Percentiles rank a stretch among this genome's conserved stretches.
These are phyloP conservation scores for Ecliptopera silaceata DNA, from an alignment of 2,888 invertebrate genomes.

Conservation along the genomic window DNA sequence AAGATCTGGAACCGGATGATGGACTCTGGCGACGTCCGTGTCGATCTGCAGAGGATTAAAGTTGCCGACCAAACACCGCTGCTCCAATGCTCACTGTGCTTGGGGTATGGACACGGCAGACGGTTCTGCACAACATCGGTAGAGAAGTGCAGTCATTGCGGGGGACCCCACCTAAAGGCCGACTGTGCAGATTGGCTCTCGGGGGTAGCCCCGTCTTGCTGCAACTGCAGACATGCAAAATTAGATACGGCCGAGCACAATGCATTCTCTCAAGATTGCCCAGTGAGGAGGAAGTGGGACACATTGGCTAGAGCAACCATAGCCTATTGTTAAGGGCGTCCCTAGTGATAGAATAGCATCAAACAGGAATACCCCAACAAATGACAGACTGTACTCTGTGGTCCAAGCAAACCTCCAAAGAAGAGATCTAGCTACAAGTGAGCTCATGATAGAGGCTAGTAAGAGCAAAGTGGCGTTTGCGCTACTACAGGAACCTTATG, in stretches of 20 bases:
- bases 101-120: conserved; percentile 30
- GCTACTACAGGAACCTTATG: conserved; percentile 10
- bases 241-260: not conserved
- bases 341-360: no score
- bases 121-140: conserved; percentile 20
- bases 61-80: not conserved
- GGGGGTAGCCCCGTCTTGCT: not conserved
- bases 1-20: not conserved
- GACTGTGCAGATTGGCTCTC: not conserved
- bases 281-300: not conserved
- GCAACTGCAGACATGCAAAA: not conserved
- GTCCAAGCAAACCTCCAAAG: conserved; percentile 6
- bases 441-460: not conserved
- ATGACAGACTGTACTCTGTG: not conserved
- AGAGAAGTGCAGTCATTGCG: conserved; percentile 34
- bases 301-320: no score
- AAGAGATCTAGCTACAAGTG: not conserved
- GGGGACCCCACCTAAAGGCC: conserved; percentile 20
- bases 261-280: not conserved
- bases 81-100: conserved; percentile 18
- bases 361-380: no score
- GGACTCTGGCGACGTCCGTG: not conserved
- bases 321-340: no score
- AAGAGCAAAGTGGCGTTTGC: conserved; percentile 5
- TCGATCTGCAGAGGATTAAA: not conserved